Percentiles rank a stretch among this genome's conserved stretches.
These are phyloP conservation scores for Aspidiotus rigidus DNA, from an alignment of 2,888 invertebrate genomes.

Conservation along the genomic window DNA sequence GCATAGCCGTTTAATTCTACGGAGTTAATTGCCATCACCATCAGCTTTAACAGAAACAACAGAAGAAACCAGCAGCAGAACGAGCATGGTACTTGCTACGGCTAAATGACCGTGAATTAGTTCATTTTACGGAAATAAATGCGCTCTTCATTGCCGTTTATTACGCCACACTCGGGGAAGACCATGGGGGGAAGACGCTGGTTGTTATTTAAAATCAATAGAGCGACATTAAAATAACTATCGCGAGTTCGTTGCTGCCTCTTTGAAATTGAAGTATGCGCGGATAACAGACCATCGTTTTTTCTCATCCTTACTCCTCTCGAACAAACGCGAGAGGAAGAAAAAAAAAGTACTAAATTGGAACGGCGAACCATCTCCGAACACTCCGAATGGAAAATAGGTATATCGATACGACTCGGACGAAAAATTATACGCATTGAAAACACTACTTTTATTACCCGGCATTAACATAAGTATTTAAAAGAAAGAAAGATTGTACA, in stretches of 20 bases:
- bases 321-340: not conserved
- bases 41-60: too few relatives aligned
- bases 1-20: too few relatives aligned
- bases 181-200: too few relatives aligned
- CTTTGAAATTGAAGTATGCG: not conserved
- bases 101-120: constrained; percentile 24
- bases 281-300: not conserved
- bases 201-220: constrained; percentile 20
- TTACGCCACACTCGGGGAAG: too few relatives aligned
- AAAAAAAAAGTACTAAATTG: constrained; percentile 10
- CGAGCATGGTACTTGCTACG: not conserved
- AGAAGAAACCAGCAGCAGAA: too few relatives aligned
- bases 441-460: constrained; percentile 25
- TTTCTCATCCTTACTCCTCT: not conserved
- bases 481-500: constrained; percentile 12
- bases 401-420: constrained; percentile 1
- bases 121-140: constrained; percentile 14
- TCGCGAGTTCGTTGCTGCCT: constrained; percentile 21
- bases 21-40: too few relatives aligned
- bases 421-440: constrained; percentile 29
- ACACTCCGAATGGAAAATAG: not conserved
- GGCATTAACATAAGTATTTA: constrained; percentile 17
- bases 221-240: constrained; percentile 23
- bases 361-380: not conserved
- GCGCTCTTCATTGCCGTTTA: constrained; percentile 1